Percentiles rank a stretch among this genome's conserved stretches.
phyloP scores from a whole-genome alignment of 1,140 invertebrate species.

The Diuraphis noxia region DNA sequence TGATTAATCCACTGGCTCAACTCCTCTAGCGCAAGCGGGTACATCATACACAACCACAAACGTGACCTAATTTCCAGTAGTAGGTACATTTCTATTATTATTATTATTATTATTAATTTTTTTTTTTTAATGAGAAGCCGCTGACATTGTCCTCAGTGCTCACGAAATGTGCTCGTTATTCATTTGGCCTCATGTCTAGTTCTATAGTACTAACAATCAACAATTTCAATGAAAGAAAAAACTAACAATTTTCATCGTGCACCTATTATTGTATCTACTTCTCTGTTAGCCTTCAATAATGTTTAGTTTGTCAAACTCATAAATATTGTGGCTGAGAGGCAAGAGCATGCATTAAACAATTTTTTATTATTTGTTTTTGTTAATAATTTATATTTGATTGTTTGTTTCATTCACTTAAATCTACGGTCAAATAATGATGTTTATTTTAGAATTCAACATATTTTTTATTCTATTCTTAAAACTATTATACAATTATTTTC shows the following conservation, averaged over 20 bases:
- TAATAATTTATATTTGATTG: neutral
- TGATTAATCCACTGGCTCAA: neutral
- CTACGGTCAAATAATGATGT: neutral
- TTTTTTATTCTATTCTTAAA: neutral
- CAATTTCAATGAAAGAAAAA: slow-evolving; percentile 32
- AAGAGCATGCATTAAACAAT: neutral
- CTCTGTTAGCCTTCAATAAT: slow-evolving; percentile 13
- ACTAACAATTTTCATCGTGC: slow-evolving; percentile 15
- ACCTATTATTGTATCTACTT: neutral
- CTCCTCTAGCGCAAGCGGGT: neutral
- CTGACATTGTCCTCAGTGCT: slow-evolving; percentile 45
- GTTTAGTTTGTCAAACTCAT: slow-evolving; percentile 23
- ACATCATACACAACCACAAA: neutral
- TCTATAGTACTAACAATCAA: neutral
- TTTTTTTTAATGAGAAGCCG: slow-evolving; percentile 21
- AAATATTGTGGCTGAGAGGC: neutral
- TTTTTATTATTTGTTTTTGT: neutral
- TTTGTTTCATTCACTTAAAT: neutral
- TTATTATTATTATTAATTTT: neutral
- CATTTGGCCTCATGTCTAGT: slow-evolving; percentile 16
- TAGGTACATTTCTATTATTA: slow-evolving; percentile 17
- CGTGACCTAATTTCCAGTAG: slow-evolving; percentile 31
- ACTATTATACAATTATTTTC: neutral
- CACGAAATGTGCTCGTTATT: slow-evolving; percentile 44
- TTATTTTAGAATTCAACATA: neutral